phyloP scores from a whole-genome alignment of 1,140 invertebrate genomes.

The Batillaria attramentaria region DNA sequence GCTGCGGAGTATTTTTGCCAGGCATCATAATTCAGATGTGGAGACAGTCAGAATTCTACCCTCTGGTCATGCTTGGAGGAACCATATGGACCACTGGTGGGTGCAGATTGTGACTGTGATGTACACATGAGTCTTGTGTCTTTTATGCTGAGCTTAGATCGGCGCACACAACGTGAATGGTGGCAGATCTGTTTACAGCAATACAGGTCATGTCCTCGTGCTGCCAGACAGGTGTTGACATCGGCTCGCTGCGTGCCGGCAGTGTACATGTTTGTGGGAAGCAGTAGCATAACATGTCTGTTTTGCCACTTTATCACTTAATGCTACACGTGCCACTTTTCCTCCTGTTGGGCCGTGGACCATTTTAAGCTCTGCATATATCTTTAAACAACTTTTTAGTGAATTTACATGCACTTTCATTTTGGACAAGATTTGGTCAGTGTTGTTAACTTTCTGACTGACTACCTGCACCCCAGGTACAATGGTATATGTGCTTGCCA shows the following conservation, averaged over 20 bases:
- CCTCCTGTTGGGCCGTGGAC: too few species aligned
- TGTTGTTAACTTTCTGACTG: too few species aligned
- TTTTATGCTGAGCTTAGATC: background rate
- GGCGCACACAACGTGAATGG: background rate
- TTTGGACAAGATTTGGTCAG: background rate
- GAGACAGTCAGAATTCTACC: conserved; percentile 61
- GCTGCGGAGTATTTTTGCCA: conserved; percentile 61
- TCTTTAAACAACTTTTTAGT: background rate
- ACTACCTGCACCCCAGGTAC: too few species aligned
- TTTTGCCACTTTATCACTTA: too few species aligned
- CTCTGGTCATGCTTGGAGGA: conserved; percentile 69
- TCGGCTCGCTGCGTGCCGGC: too few species aligned
- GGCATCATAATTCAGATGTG: conserved; percentile 66
- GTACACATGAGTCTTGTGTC: too few species aligned
- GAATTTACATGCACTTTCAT: background rate
- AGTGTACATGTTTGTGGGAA: too few species aligned
- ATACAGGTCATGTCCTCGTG: too few species aligned
- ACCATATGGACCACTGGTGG: conserved; percentile 69
- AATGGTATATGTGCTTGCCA: too few species aligned
- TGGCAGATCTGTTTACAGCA: background rate
- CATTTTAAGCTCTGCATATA: background rate
- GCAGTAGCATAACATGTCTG: too few species aligned
- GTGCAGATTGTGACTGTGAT: background rate
- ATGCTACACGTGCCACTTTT: too few species aligned
- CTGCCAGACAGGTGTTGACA: too few species aligned